Conservation (phyloP, 2,113 vertebrate genomes). For the Circaetus cinerascens region DNA sequence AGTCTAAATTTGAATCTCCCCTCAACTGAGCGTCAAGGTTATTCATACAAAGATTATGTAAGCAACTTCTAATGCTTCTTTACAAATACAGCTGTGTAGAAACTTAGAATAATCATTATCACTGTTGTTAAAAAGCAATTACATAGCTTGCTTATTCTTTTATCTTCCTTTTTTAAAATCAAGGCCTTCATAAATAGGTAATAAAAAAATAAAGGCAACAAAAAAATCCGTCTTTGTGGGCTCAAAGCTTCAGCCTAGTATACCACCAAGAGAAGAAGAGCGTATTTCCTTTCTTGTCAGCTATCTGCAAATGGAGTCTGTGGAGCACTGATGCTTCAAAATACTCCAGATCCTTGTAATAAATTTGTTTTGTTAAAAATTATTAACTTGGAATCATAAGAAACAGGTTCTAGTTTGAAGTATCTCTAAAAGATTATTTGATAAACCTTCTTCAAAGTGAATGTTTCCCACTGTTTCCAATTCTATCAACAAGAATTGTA, state of each 20-base stretch:
- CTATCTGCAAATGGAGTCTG: not conserved
- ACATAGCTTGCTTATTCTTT: not conserved
- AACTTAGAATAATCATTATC: not conserved
- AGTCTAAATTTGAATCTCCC: constrained; percentile 54
- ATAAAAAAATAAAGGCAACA: not conserved
- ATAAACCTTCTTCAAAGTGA: constrained; percentile 81
- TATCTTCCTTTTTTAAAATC: not conserved
- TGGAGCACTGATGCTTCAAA: not conserved
- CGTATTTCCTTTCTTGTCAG: not conserved
- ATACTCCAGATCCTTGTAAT: not conserved
- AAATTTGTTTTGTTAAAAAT: not conserved
- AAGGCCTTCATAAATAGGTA: not conserved
- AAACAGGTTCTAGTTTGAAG: not conserved
- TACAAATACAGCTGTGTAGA: not conserved
- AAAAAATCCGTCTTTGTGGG: not conserved
- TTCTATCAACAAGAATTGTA: constrained; percentile 79
- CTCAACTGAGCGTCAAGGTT: constrained; percentile 26
- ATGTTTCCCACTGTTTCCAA: constrained; percentile 84
- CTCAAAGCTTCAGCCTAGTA: not conserved
- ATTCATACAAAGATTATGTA: constrained; percentile 8
- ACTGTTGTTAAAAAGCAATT: not conserved
- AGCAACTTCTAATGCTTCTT: constrained; percentile 5
- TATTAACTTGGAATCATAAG: not conserved
- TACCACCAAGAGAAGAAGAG: not conserved
- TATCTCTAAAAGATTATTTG: constrained; percentile 56